Base-by-base conservation (phyloP, 2,888 invertebrate species). In the Cyclophora punctaria region DNA sequence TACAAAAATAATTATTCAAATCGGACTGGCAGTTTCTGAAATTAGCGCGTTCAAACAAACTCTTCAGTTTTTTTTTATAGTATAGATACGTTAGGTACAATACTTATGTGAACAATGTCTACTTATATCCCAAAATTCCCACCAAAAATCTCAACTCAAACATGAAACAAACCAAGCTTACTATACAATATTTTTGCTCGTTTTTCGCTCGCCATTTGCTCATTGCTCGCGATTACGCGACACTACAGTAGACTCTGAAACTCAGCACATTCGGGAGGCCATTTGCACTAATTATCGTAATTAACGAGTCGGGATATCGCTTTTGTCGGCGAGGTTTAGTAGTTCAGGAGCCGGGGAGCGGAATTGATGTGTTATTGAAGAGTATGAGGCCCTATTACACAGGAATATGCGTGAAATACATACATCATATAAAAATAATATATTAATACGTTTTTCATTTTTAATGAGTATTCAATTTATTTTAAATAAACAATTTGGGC, bases 251-350 rank as follows among this genome's bases (percentile, higher is more conserved):
- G 20, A 20, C 20, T 20, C 37, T 37, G 37, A 37, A 37, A 37
- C 5, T 37, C 37, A 37, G 37, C 37, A 37, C 37, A 37, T 37
- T 37, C 37, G 37, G 5, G 37, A 37, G 64, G 71, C 68, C 66
- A 73, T 80, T 80, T 80, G 73, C 75, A 64, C 72, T 80, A 82
- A 81, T 81, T 78, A 73, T 71, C 48, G 68, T 69, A 78, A 82
- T 81, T 82, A 81, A 69, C 51, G 55, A 51, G 20, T 5, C 37
- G 37, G 37, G 4, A 37, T 37, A 37, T 37, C 37, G 37, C 37
- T 37, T 37, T 37, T 37, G 20, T 20, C 46, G 56, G 41, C 46
- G 56, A 57, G 56, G 55, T 44, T 60, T 56, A 58, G 55, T 59
- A 53, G 57, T 40, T 42, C n/a, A 6, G 34, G 33, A n/a, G 40